Evolutionary conservation across 1,140 invertebrate species (phyloP), one percentile per base, ranked within the genome.

Genomic region (Steinernema khuongi): DNA sequence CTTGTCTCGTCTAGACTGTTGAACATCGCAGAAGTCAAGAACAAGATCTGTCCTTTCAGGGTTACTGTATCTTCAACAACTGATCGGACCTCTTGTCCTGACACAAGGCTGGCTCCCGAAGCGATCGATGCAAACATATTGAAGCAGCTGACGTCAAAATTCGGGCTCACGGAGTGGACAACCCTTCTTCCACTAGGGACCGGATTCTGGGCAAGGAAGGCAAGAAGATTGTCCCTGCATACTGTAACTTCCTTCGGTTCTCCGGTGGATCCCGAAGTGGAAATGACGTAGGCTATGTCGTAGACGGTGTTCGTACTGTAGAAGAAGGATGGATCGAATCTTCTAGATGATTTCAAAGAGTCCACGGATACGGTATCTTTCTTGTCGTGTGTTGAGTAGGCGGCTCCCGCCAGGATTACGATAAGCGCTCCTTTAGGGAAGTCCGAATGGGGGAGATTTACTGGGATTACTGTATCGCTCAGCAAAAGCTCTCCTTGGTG

Each of bases 221-320:
- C 33, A 43, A 67, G 29, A 30, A 80, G 44, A 11, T 78, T 80
- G n/a, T 41, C 26, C 28, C 81, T 72, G 1, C 44, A 36, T 19
- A 82, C 71, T 18, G 50, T 43, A 26, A 82, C 81, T 26, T 71
- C 77, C 74, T 82, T 82, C 0, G 81, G 81, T 4, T 31, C 50
- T 7, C 81, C 81, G 18, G 81, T 82, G 29, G 81, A 81, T 1
- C 81, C 81, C 72, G 78, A 80, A 4, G 81, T 82, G 33, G 73
- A 80, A 26, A 81, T 74, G 1, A 80, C 69, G 50, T 82, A 82
- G 14, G 75, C 75, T 18, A 82, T 31, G 31, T 76, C 75, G 31
- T 29, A 67, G 14, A 19, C 31, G 11, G 33, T 75, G 30, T 18
- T 22, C 19, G 66, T 32, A 18, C 19, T 68, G 30, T 28, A 74